Evolutionary conservation across 2,888 invertebrate genomes (phyloP), one percentile per base, ranked within the genome.

Genomic region (Melanotus villosus): DNA sequence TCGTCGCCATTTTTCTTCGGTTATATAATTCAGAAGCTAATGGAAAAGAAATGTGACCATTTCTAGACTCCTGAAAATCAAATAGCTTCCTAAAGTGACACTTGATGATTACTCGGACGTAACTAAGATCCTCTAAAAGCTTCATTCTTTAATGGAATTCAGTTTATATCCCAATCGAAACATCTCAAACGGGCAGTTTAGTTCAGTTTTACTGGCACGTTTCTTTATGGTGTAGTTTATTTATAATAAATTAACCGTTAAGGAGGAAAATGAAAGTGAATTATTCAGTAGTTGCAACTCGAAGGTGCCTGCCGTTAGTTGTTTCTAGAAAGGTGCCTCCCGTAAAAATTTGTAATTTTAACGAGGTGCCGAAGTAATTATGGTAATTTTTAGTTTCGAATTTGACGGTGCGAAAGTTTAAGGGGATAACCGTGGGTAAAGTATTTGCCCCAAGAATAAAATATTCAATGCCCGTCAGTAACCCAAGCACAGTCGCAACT

Each of bases 1-100:
- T 4, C 41, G 12, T 9, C 14, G 32, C 32, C 30, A 52, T 52
- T 62, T 50, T 52, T 14, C 38, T 38, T 34, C 77, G 73, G 75
- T 77, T 79, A 78, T 76, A 79, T 80, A 78, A 79, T 80, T 80
- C 76, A 79, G 73, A 69, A 72, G 69, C 76, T 79, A 80, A 80
- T 80, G 80, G 80, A 80, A 81, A 80, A 80, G 78, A 80, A 75
- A 72, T 73, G 71, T 68, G 75, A 73, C 72, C 68, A 66, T 73
- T 68, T 70, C 70, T 58, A 70, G 70, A 38, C 38, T 57, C 32
- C 50, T 65, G 58, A 65, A 69, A 65, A 69, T 69, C 68, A 65
- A 69, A 69, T 69, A 59, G 65, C 52, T 69, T 59, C 47, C 32
- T 65, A 64, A 68, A 69, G 67, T 64, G 68, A 68, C 68, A 71